phyloP scores from a whole-genome alignment of 1,140 invertebrate genomes.

The Copidosoma floridanum region DNA sequence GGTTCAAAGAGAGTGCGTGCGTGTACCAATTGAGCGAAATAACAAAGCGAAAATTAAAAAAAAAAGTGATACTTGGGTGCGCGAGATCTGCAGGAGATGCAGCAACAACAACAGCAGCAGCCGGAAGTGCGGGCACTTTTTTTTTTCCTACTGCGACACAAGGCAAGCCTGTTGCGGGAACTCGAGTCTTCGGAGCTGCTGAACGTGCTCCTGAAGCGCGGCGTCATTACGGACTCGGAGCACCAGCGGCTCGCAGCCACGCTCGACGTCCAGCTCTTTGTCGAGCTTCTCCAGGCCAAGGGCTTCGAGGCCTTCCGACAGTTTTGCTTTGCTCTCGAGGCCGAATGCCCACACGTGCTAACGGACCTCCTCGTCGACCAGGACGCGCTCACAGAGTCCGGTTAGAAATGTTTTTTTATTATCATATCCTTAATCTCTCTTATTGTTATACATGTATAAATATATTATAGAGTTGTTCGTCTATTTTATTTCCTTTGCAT shows the following conservation, averaged over 20 bases:
- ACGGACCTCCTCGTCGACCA: constrained; percentile 53
- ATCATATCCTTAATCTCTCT: not conserved
- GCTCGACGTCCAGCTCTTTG: constrained; percentile 51
- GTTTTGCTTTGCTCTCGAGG: constrained; percentile 59
- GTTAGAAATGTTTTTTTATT: constrained; percentile 19
- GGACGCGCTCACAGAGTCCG: constrained; percentile 38
- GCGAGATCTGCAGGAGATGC: not conserved
- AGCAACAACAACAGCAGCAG: not conserved
- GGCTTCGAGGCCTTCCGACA: constrained; percentile 59
- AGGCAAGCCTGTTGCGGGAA: constrained; percentile 42
- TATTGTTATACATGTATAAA: not conserved
- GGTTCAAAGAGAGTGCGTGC: too few relatives aligned
- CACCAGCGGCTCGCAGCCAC: constrained; percentile 40
- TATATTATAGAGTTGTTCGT: not conserved
- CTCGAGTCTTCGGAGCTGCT: constrained; percentile 46
- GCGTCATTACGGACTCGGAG: constrained; percentile 47
- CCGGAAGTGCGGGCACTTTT: constrained; percentile 43
- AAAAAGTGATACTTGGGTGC: too few relatives aligned
- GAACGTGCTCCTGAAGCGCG: constrained; percentile 45
- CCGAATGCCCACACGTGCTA: constrained; percentile 58
- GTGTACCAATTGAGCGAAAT: too few relatives aligned
- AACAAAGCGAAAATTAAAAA: too few relatives aligned
- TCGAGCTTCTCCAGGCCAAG: constrained; percentile 57
- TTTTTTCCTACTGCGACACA: constrained; percentile 48
- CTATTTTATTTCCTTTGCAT: not conserved